A percentile compares a stretch with the other conserved stretches of the same genome.
phyloP scores from a whole-genome alignment of 2,888 invertebrate species.

The Drosophila subquinaria region DNA sequence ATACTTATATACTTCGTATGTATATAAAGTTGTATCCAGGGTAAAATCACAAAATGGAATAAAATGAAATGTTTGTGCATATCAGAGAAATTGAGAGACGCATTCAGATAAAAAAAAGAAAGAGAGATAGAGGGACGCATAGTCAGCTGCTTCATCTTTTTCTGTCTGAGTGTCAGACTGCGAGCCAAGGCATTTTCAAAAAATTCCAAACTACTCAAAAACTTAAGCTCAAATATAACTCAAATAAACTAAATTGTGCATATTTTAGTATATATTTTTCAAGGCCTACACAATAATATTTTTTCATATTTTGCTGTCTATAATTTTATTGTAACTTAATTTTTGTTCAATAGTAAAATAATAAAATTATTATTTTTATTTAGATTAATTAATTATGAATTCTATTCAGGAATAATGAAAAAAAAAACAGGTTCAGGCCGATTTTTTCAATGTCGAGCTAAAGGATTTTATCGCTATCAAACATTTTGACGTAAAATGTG shows the following conservation, averaged over 20 bases:
- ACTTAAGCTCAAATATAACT: neutral
- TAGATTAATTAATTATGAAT: no score
- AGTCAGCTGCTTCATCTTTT: no score
- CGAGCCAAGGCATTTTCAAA: neutral
- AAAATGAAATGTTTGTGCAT: slow-evolving; percentile 52
- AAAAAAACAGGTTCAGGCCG: no score
- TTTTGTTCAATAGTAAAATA: no score
- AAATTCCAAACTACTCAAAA: slow-evolving; percentile 1
- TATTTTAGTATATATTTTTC: no score
- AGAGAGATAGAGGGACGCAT: neutral
- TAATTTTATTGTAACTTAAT: no score
- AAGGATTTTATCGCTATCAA: no score
- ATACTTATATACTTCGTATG: slow-evolving; percentile 10
- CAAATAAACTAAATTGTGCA: neutral
- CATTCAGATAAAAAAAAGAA: neutral
- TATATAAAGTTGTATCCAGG: slow-evolving; percentile 33
- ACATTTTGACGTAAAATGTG: no score
- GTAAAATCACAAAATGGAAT: slow-evolving; percentile 42
- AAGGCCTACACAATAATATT: neutral
- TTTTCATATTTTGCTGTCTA: neutral
- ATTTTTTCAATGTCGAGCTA: neutral
- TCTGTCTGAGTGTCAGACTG: neutral
- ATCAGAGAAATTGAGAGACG: slow-evolving; percentile 4
- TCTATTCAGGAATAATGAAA: no score
- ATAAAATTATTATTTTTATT: no score